These are phyloP conservation scores for Elaphurus davidianus DNA, from an alignment of 2,113 vertebrate genomes.

Conservation along the genomic window DNA sequence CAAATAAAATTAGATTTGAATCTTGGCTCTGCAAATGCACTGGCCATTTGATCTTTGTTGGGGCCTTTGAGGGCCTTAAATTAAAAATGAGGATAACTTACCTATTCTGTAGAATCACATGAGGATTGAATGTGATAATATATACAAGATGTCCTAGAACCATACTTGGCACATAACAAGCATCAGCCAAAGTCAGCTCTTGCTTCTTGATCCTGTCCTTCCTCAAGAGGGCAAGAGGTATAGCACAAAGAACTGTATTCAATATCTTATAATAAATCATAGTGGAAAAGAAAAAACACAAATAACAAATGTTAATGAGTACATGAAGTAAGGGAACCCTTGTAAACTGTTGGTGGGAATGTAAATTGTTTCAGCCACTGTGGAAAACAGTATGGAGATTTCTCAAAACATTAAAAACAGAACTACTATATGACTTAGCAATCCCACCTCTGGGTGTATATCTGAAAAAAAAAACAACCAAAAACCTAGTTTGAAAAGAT, in stretches of 20 bases:
- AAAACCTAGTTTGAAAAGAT: background rate
- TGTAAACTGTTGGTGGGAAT: background rate
- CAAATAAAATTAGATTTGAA: background rate
- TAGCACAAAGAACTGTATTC: background rate
- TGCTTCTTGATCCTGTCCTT: background rate
- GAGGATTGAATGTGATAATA: background rate
- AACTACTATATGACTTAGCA: background rate
- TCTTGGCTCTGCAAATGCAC: background rate
- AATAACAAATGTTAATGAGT: background rate
- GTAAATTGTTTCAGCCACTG: background rate
- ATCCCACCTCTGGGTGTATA: background rate
- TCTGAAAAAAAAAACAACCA: background rate
- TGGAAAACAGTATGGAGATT: background rate
- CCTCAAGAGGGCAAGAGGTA: background rate
- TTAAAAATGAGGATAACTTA: background rate
- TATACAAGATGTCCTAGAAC: background rate
- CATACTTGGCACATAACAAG: background rate
- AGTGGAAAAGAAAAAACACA: background rate
- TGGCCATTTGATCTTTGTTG: background rate
- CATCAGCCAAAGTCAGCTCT: background rate
- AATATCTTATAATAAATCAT: background rate
- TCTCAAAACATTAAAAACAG: background rate
- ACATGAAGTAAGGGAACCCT: background rate
- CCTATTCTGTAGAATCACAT: background rate
- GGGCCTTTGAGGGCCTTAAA: background rate